Conservation (phyloP, 2,888 invertebrate species). For the Amiota minor region DNA sequence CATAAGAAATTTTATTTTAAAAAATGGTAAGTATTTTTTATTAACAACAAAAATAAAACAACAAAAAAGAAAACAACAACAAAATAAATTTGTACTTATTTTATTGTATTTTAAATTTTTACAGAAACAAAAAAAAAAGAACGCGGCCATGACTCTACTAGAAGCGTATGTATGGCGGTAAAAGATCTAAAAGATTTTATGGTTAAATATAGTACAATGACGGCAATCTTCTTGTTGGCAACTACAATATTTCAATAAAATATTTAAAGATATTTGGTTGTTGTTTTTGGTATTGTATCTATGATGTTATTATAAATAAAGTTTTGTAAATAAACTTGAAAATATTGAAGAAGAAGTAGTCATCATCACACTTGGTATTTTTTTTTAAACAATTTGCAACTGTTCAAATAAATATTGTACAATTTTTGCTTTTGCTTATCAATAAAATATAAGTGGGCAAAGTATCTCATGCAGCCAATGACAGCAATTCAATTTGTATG, state of each 20-base stretch:
- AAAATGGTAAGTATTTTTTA: not conserved
- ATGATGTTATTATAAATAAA: too few species aligned
- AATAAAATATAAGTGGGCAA: not conserved
- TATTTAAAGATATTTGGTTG: slow-evolving; percentile 17
- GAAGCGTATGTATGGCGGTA: slow-evolving; percentile 36
- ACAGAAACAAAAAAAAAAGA: slow-evolving; percentile 5
- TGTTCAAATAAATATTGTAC: slow-evolving; percentile 21
- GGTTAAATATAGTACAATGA: slow-evolving; percentile 34
- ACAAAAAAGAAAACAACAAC: slow-evolving; percentile 15
- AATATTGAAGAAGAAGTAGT: too few species aligned
- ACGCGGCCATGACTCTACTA: slow-evolving; percentile 53
- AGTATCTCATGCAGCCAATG: slow-evolving; percentile 13
- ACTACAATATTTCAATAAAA: not conserved
- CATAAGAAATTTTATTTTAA: too few species aligned
- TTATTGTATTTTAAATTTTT: too few species aligned
- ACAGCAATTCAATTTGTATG: not conserved
- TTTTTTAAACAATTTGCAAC: not conserved
- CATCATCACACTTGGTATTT: too few species aligned
- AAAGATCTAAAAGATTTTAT: slow-evolving; percentile 47
- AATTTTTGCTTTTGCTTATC: not conserved
- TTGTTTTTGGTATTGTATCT: too few species aligned
- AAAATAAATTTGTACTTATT: slow-evolving; percentile 47
- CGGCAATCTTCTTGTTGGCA: slow-evolving; percentile 30
- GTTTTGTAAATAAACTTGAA: too few species aligned
- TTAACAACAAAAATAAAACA: not conserved